Evolutionary conservation across 2,113 vertebrate genomes (phyloP), one percentile per base, ranked within the genome.

Genomic region (Tauraco erythrolophus): DNA sequence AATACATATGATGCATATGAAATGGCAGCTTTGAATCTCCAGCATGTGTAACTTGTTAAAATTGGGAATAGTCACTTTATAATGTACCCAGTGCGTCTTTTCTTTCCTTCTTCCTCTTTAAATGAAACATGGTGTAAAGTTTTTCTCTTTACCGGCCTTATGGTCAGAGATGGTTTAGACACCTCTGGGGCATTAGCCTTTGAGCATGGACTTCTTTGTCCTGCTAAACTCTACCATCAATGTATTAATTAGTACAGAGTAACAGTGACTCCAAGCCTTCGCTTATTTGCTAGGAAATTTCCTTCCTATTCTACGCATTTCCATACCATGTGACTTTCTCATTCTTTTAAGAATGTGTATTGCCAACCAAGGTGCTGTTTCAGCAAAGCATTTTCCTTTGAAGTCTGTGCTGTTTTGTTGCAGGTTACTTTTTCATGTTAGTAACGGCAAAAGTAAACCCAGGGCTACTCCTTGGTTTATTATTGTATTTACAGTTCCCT

Each of bases 401-500:
- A 84, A 89, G 53, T 7, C 64, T 23, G 46, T 81, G 82, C 86
- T 76, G 78, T 28, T 85, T 76, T 48, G 71, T 69, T 78, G 88
- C 72, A 88, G 80, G 27, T 45, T 65, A 85, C 78, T 92, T 74
- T 84, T 80, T 74, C 75, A 66, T 75, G 54, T 85, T 89, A 83
- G 60, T 70, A 76, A 84, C 80, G 85, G 91, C 83, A 81, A 96
- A 97, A 95, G 95, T 80, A 94, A 95, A 92, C 80, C 78, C 89
- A 94, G 77, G 83, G 74, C 84, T 70, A 89, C 94, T 41, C 80
- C 91, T 94, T 82, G 76, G 54, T 91, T 94, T 84, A 88, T 91
- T 92, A 94, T 90, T 88, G 81, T 94, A 97, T 97, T 93, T 98
- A 97, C 97, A 98, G 58, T 94, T 97, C 96, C 95, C 94, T 97